phyloP scores from a whole-genome alignment of 53 echinoderm and acorn worm species.

The Patiria pectinifera region DNA sequence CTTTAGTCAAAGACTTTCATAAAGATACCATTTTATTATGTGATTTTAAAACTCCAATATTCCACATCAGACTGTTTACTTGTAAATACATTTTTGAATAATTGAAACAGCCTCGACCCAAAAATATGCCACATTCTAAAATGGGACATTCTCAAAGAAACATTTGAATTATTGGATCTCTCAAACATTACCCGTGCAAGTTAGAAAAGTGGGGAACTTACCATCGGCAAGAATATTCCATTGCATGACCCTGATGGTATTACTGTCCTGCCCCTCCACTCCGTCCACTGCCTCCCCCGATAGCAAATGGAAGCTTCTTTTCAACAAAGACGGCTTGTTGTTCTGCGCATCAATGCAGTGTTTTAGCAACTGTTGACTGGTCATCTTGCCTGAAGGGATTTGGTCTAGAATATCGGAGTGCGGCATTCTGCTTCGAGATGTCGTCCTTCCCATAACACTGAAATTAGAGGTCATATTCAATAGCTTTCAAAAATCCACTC shows the following conservation, averaged over 20 bases:
- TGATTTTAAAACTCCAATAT: too few species aligned
- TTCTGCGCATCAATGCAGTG: constrained; percentile 70
- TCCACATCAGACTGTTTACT: too few species aligned
- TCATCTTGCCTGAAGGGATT: constrained; percentile 44
- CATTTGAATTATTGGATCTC: background rate
- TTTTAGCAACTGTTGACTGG: constrained; percentile 70
- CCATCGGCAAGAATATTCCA: constrained; percentile 97
- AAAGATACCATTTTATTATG: too few species aligned
- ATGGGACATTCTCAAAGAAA: background rate
- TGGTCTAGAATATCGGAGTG: constrained; percentile 10
- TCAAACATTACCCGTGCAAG: background rate
- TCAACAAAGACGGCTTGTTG: constrained; percentile 67
- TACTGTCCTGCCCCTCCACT: background rate
- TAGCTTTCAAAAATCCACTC: too few species aligned
- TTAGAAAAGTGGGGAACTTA: constrained; percentile 28
- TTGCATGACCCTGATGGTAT: constrained; percentile 77
- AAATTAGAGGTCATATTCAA: background rate
- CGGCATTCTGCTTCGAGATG: constrained; percentile 21
- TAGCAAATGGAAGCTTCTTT: constrained; percentile 64
- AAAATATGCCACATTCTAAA: too few species aligned
- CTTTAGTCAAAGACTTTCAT: too few species aligned
- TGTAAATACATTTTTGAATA: too few species aligned
- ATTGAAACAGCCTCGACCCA: background rate
- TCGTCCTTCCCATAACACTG: constrained; percentile 47
- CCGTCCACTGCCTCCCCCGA: background rate